Conservation (phyloP, 92 coral and sea anemone genomes). For the Parazoanthus darwini region DNA sequence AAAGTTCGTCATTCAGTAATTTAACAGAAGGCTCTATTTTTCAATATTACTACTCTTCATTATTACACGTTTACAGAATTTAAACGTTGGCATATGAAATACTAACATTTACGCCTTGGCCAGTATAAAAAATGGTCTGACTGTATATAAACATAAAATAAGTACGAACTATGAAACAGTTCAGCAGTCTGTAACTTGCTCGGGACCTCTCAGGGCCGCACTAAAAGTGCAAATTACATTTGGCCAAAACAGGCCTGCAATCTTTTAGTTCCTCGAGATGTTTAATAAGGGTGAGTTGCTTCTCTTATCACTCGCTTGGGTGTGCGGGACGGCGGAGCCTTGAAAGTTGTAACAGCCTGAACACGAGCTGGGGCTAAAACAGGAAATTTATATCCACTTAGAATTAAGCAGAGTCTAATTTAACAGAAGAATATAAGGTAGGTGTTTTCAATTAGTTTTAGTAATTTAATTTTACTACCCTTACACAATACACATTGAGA, state of each 20-base stretch:
- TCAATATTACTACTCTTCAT: background rate
- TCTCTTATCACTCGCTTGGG: slow-evolving; percentile 94
- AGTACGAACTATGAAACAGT: slow-evolving; percentile 2
- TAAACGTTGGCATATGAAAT: slow-evolving; percentile 1
- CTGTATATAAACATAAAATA: slow-evolving; percentile 29
- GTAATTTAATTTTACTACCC: background rate
- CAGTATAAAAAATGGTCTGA: slow-evolving; percentile 29
- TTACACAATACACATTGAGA: background rate
- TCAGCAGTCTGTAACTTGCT: background rate
- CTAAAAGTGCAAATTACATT: slow-evolving; percentile 24
- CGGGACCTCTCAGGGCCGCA: background rate
- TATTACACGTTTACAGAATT: slow-evolving; percentile 1
- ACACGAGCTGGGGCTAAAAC: slow-evolving; percentile 89
- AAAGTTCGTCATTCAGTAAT: background rate
- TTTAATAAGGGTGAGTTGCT: slow-evolving; percentile 91
- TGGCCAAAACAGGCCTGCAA: slow-evolving; percentile 7
- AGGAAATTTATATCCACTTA: slow-evolving; percentile 60
- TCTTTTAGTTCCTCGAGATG: slow-evolving; percentile 30
- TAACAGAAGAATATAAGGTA: background rate
- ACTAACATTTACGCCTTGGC: slow-evolving; percentile 35
- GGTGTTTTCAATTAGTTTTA: background rate
- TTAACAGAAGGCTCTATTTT: slow-evolving; percentile 5
- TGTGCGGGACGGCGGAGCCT: slow-evolving; percentile 85
- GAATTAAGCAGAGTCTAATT: slow-evolving; percentile 24
- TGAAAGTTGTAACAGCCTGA: slow-evolving; percentile 74